Conservation (phyloP, 1,140 invertebrate species). For the Drosophila dunni region DNA sequence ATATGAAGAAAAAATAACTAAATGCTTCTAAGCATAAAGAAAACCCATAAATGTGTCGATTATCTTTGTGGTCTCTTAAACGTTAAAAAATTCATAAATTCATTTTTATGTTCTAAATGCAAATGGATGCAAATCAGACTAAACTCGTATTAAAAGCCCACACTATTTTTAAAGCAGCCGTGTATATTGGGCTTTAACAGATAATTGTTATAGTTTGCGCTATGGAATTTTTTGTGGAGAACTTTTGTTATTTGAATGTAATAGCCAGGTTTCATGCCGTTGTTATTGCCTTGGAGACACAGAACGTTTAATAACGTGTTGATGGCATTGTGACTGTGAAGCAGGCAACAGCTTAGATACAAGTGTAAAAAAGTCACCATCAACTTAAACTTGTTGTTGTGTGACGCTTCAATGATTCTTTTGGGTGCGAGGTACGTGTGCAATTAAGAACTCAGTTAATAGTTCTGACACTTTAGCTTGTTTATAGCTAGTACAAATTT, state of each 20-base stretch:
- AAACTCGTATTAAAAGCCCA: slow-evolving; percentile 70
- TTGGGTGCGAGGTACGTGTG: slow-evolving; percentile 12
- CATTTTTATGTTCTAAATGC: slow-evolving; percentile 46
- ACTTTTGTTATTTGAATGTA: slow-evolving; percentile 12
- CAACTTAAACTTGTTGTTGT: slow-evolving; percentile 46
- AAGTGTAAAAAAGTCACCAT: neutral
- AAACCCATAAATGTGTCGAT: slow-evolving; percentile 54
- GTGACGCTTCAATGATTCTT: slow-evolving; percentile 63
- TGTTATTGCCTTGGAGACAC: slow-evolving; percentile 20
- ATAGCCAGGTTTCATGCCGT: neutral
- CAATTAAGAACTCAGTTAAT: slow-evolving; percentile 53
- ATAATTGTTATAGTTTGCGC: slow-evolving; percentile 61
- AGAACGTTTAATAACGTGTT: slow-evolving; percentile 20
- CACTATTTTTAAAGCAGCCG: slow-evolving; percentile 56
- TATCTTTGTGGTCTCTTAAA: slow-evolving; percentile 21
- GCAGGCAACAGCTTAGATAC: no score
- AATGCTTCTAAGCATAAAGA: slow-evolving; percentile 35
- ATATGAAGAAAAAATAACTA: neutral
- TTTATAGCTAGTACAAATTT: slow-evolving; percentile 7
- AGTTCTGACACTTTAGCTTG: no score
- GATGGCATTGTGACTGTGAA: slow-evolving; percentile 23
- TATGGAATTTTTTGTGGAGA: slow-evolving; percentile 29
- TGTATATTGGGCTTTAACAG: slow-evolving; percentile 50
- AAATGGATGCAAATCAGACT: slow-evolving; percentile 68
- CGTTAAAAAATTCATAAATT: slow-evolving; percentile 33